Evolutionary conservation across 2,888 invertebrate genomes (phyloP).

Genomic region (Drosophila mettleri): DNA sequence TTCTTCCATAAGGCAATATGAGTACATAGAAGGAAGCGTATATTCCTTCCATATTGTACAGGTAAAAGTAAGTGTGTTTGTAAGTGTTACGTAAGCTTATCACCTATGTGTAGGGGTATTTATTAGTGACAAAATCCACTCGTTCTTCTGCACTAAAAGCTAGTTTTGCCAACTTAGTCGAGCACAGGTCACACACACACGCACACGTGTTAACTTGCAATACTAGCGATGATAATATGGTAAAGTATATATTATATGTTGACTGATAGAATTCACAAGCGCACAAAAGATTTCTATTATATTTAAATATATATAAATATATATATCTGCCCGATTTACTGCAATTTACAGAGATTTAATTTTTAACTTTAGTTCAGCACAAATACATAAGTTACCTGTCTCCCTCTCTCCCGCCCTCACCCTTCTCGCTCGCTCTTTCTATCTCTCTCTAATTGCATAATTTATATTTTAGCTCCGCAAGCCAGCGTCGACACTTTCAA

Average conservation of each 20-base stretch:
- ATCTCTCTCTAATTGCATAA: neutral
- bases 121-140: neutral
- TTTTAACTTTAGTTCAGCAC: neutral
- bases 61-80: neutral
- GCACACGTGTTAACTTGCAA: conserved; percentile 5
- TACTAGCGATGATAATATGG: conserved; percentile 21
- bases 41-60: too few relatives aligned
- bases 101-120: too few relatives aligned
- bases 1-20: neutral
- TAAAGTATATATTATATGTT: conserved; percentile 45
- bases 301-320: neutral
- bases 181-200: conserved; percentile 3
- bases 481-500: conserved; percentile 98
- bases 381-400: neutral
- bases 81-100: neutral
- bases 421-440: neutral
- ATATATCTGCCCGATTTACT: conserved; percentile 2
- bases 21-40: too few relatives aligned
- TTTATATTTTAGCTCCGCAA: conserved; percentile 91
- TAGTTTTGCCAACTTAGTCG: conserved; percentile 9
- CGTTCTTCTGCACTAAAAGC: conserved; percentile 20
- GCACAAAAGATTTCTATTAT: conserved; percentile 7
- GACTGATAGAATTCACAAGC: conserved; percentile 36
- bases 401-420: too few relatives aligned
- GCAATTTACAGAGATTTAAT: neutral